Base-by-base conservation (phyloP, 30 jellyfish, hydroid and myxozoan genomes). In the Hydractinia symbiolongicarpus region DNA sequence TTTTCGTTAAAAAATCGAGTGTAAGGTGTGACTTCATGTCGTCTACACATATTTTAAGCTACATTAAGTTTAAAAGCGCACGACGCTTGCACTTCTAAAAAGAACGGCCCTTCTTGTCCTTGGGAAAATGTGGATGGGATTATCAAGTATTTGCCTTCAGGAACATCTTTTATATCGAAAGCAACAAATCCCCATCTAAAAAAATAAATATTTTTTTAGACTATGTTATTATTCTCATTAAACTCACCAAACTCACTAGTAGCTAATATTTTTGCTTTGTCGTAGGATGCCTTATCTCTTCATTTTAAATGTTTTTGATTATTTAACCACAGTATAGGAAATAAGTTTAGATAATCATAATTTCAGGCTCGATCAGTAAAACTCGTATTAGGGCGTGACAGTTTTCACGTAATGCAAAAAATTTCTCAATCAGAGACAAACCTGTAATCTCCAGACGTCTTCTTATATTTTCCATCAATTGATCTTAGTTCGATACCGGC, bases 101-200 rank as follows among this genome's bases (percentile, higher is more conserved):
- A 92, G 76, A 86, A 92, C 9, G 96, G 98, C 10, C 98, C 96
- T 58, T 83, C 95, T 83, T 92, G 90, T n/a, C 98, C 98, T 54
- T 95, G 95, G 16, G 51, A 11, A 66, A 86, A 92, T 57, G 98
- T 92, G 17, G 98, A 86, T 30, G 98, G 93, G 44, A 92, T 87
- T 55, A 92, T 68, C 70, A 74, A 68, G 89, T 92, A 92, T 51
- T 54, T 57, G 13, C 98, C 98, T 30, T 96, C 94, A 30, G 93
- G 91, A 4, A 92, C 95, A 53, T 79, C 90, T 67, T 81, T 67
- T 83, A 92, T 8, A 15, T 84, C 95, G 76, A 92, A 92, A 5
- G 98, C 98, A 52, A 92, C 77, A 72, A 92, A 92, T 17, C 98
- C 98, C 93, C 96, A 92, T 60, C 98, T 92, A 79, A 14, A 70